Evolutionary conservation across 2,113 vertebrate genomes (phyloP).

Genomic region (Dicaeum eximium): DNA sequence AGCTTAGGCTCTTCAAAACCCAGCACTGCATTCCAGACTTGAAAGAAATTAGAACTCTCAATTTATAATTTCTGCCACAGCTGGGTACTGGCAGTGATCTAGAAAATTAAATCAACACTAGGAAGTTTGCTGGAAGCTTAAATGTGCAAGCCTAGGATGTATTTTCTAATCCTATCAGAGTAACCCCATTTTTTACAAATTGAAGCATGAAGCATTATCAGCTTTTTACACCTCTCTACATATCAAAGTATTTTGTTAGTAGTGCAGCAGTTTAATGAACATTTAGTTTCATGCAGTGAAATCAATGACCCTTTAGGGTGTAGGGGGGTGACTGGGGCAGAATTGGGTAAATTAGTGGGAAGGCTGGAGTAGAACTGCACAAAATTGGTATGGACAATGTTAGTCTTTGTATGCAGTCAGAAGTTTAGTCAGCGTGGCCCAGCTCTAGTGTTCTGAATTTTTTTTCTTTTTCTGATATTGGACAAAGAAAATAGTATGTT

Average conservation of each 20-base stretch:
- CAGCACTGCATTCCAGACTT: not conserved
- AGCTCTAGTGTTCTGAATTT: not conserved
- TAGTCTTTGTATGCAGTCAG: not conserved
- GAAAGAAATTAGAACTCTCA: conserved; percentile 8
- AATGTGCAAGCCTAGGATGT: not conserved
- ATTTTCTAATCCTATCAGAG: conserved; percentile 53
- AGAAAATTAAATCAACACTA: conserved; percentile 40
- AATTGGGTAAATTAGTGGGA: not conserved
- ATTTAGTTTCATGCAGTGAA: not conserved
- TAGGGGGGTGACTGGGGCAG: not conserved
- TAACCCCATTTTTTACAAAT: not conserved
- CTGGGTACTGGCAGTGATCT: conserved; percentile 18
- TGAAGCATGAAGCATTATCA: not conserved
- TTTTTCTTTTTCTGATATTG: not conserved
- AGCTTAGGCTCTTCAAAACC: not conserved
- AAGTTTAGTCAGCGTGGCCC: not conserved
- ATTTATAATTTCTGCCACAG: not conserved
- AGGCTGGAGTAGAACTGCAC: not conserved
- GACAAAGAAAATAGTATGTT: not conserved
- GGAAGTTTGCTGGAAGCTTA: conserved; percentile 16
- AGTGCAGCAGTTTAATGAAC: not conserved
- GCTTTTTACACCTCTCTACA: not conserved
- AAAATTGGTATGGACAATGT: accelerated
- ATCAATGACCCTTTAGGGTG: not conserved
- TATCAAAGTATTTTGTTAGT: not conserved